Conservation (phyloP, 2,888 invertebrate species). For the Desoria tigrina region DNA sequence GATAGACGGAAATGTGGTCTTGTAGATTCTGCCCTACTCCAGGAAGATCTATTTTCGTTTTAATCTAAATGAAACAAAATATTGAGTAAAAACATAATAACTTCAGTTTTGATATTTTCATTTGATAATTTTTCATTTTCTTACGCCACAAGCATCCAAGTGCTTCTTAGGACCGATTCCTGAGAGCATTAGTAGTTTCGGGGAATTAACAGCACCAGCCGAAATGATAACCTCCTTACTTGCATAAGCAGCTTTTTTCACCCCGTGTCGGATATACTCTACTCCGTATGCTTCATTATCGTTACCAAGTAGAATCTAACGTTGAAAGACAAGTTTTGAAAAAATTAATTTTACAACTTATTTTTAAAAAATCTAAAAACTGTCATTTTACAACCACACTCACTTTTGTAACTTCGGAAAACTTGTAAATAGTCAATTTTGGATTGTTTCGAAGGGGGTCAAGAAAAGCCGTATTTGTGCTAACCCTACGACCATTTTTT, state of each 20-base stretch:
- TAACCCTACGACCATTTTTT: slow-evolving; percentile 40
- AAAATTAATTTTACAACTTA: background rate
- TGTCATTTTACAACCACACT: background rate
- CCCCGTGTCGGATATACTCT: slow-evolving; percentile 48
- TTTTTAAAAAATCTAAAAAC: slow-evolving; percentile 6
- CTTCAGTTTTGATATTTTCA: background rate
- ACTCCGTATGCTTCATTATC: slow-evolving; percentile 48
- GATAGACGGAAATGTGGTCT: slow-evolving; percentile 30
- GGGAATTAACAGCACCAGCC: slow-evolving; percentile 42
- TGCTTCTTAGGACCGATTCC: slow-evolving; percentile 46
- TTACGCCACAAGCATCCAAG: slow-evolving; percentile 36
- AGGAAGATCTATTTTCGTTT: slow-evolving; percentile 41
- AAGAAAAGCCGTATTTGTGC: slow-evolving; percentile 44
- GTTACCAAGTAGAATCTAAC: slow-evolving; percentile 35
- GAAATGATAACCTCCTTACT: slow-evolving; percentile 47
- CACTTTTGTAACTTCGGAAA: slow-evolving; percentile 44
- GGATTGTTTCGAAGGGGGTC: slow-evolving; percentile 35
- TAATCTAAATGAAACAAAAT: slow-evolving; percentile 37
- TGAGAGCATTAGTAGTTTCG: slow-evolving; percentile 43
- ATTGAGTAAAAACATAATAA: slow-evolving; percentile 7
- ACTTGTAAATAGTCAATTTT: slow-evolving; percentile 43
- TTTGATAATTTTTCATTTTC: background rate
- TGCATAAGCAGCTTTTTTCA: slow-evolving; percentile 37
- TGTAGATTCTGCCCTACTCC: slow-evolving; percentile 46
- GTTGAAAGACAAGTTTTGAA: background rate